phyloP scores from a whole-genome alignment of 2,797 vertebrate species.

The Muscicapa comitata region DNA sequence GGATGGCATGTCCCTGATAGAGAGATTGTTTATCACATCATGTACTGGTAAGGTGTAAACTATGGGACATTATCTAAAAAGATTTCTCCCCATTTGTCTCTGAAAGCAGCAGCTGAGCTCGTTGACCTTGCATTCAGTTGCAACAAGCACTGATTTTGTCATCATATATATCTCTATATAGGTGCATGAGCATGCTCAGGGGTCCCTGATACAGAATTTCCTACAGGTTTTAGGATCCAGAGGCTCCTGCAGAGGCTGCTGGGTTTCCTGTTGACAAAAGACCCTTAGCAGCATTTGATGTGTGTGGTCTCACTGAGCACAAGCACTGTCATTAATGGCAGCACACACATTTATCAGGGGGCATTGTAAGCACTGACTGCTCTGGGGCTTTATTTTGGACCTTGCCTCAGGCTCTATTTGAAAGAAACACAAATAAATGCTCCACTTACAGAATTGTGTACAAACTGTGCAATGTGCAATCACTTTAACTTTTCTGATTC shows the following conservation, averaged over 20 bases:
- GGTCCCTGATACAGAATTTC: neutral
- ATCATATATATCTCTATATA: fast-evolving
- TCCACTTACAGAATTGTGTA: neutral
- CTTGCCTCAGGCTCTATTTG: neutral
- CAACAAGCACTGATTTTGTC: neutral
- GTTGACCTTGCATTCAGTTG: neutral
- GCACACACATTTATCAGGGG: neutral
- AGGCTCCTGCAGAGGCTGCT: neutral
- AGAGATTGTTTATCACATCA: neutral
- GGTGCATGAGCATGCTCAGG: neutral
- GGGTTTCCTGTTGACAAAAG: neutral
- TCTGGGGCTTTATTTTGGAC: neutral
- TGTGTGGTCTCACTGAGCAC: neutral
- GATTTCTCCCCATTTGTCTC: neutral
- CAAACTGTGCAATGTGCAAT: neutral
- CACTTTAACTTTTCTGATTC: neutral
- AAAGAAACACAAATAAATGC: neutral
- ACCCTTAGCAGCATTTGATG: neutral
- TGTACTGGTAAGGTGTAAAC: neutral
- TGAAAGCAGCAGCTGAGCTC: neutral
- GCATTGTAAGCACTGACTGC: neutral
- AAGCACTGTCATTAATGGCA: neutral
- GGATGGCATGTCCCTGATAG: neutral
- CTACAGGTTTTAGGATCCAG: neutral
- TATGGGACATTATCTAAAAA: neutral